These are phyloP conservation scores for Pardosa pseudoannulata DNA, from an alignment of 2,888 invertebrate genomes.

Conservation along the genomic window DNA sequence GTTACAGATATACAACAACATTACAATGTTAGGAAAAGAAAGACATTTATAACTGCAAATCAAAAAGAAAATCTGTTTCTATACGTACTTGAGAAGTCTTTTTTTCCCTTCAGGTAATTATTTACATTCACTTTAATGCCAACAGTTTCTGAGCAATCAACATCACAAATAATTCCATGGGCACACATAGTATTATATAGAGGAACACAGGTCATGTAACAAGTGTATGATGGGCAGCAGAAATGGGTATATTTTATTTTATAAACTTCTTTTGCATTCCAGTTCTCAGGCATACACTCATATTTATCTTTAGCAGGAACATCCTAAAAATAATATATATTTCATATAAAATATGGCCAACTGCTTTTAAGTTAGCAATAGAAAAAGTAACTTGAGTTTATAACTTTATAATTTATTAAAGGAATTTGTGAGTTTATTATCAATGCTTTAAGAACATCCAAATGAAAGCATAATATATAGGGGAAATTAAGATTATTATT, in stretches of 20 bases:
- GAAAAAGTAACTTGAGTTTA: background rate
- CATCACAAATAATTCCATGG: slow-evolving; percentile 12
- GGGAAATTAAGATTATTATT: background rate
- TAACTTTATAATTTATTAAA: background rate
- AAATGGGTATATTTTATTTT: slow-evolving; percentile 34
- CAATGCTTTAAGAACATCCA: background rate
- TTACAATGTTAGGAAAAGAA: too few species aligned
- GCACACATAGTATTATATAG: slow-evolving; percentile 12
- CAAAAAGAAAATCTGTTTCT: background rate
- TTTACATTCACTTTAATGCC: background rate
- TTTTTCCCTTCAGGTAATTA: background rate
- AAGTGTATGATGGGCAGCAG: slow-evolving; percentile 5
- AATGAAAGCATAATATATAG: background rate
- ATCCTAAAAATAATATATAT: slow-evolving; percentile 7
- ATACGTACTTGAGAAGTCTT: slow-evolving; percentile 21
- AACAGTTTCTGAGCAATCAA: background rate
- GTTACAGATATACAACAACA: too few species aligned
- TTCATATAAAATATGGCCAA: background rate
- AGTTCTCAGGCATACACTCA: slow-evolving; percentile 36
- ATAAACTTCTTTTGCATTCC: slow-evolving; percentile 23
- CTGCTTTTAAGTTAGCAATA: background rate
- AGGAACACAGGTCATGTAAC: slow-evolving; percentile 50
- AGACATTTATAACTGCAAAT: background rate
- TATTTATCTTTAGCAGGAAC: slow-evolving; percentile 2
- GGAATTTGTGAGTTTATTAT: background rate